phyloP scores from a whole-genome alignment of 2,888 invertebrate genomes.

The Antheraea yamamai region DNA sequence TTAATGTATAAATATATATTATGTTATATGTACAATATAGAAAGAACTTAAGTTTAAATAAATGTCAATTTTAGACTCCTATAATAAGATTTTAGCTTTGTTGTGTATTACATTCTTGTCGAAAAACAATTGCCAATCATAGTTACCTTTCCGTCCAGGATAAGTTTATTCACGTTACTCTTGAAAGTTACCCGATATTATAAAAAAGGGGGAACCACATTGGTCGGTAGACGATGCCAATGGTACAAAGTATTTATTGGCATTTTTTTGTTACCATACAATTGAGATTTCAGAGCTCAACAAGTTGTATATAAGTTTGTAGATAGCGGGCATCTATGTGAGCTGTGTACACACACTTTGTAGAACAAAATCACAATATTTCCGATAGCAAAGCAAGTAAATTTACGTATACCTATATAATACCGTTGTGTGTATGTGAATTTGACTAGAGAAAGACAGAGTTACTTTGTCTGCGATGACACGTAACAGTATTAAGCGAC shows the following conservation, averaged over 20 bases:
- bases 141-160: background rate
- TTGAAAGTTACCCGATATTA: background rate
- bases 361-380: background rate
- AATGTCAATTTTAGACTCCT: no score
- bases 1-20: no score
- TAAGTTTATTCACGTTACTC: no score
- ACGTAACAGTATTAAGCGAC: background rate
- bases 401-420: background rate
- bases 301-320: no score
- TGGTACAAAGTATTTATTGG: background rate
- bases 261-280: no score
- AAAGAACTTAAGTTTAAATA: no score
- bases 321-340: background rate
- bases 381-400: background rate
- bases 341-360: background rate
- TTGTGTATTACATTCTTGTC: background rate
- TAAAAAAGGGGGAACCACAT: background rate
- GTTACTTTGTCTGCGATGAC: background rate
- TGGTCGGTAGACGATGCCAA: background rate
- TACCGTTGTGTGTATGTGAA: background rate
- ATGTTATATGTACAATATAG: no score
- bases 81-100: no score
- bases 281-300: no score
- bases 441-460: background rate
- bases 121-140: background rate